Evolutionary conservation across 2,113 vertebrate genomes (phyloP), one percentile per base, ranked within the genome.

Genomic region (Callithrix jacchus): DNA sequence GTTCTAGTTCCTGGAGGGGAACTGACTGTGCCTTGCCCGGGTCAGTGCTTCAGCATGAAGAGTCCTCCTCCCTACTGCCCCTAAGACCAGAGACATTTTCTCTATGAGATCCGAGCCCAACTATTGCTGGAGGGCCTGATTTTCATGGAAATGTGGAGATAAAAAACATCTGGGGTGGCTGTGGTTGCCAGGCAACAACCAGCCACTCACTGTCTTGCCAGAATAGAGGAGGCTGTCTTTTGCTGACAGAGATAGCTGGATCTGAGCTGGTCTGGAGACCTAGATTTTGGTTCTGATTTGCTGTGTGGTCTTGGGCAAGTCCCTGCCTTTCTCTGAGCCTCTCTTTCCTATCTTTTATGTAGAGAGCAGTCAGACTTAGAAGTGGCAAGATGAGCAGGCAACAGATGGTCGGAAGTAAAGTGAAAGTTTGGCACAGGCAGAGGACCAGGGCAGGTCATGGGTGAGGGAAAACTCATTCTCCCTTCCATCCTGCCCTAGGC

Each of bases 61-160:
- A 79, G 66, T n/a, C n/a, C 54, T 97, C 66, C 27, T 93, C 42
- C 73, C 52, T 14, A 1, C 47, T 64, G 42, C 11, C 79, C 77
- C 21, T n/a, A 61, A 47, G 79, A 20, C 23, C 70, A 95, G 66
- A 96, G 84, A 74, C 52, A 37, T 89, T 95, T 92, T 66, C 56
- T 54, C 32, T 66, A n/a, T 85, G 82, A 90, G 52, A 37, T 88
- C 73, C 84, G 83, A 87, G 74, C 66, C 47, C 70, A 74, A 0
- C 42, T 71, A 54, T 91, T 49, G 18, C 68, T 94, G 96, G 88
- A 93, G 97, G 95, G 95, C 93, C 96, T 89, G 91, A 86, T 97
- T 97, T 89, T 96, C 73, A 83, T 6, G 94, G 37, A 96, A 96
- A 88, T 74, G 73, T 45, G 85, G 54, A 91, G 49, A 91, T 17